Percentiles rank a stretch among this genome's conserved stretches.
Conservation (phyloP, 2,113 vertebrate species). For the Craseonycteris thonglongyai region DNA sequence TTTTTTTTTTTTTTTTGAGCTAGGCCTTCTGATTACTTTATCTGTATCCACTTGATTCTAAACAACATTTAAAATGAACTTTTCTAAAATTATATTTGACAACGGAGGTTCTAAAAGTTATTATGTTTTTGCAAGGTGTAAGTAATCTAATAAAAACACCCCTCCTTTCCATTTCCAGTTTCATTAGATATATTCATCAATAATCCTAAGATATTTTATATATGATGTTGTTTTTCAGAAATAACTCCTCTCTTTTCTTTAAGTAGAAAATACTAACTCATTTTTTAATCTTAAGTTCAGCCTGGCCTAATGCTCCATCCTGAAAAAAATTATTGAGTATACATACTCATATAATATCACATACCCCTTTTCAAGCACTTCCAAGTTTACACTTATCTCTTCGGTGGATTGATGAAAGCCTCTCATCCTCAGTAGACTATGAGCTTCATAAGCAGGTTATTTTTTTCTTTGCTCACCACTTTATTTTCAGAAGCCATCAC, state of each 20-base stretch:
- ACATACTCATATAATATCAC: not conserved
- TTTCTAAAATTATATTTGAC: not conserved
- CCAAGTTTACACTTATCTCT: not conserved
- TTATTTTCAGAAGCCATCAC: not conserved
- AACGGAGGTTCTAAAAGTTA: not conserved
- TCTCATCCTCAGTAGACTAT: not conserved
- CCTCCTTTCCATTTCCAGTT: not conserved
- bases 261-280: not conserved
- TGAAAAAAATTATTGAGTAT: not conserved
- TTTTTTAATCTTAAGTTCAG: not conserved
- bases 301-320: not conserved
- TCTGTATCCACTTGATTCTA: not conserved
- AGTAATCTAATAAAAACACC: not conserved
- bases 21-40: not conserved
- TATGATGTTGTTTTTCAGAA: not conserved
- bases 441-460: not conserved
- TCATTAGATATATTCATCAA: not conserved
- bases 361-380: not conserved
- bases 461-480: not conserved
- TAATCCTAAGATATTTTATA: not conserved
- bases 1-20: no score
- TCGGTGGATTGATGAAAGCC: not conserved
- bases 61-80: not conserved
- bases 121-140: not conserved
- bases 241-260: not conserved